A percentile compares a stretch with the other conserved stretches of the same genome.
Conservation (phyloP, 2,888 invertebrate genomes). For the Uropetala carovei region DNA sequence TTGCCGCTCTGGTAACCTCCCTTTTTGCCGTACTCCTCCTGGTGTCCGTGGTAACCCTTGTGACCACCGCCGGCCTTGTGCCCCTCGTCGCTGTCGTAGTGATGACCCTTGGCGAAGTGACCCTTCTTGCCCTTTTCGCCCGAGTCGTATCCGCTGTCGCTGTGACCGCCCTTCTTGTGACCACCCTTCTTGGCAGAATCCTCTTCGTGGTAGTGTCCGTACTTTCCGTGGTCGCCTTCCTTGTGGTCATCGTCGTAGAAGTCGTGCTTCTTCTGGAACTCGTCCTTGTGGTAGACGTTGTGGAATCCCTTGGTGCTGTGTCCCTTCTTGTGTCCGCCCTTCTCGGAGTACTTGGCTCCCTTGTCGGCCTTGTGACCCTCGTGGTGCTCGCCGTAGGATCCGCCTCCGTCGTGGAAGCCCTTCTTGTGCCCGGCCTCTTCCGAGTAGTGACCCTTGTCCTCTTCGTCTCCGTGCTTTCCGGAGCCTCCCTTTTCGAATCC, state of each 20-base stretch:
- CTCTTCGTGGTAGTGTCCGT: slow-evolving; percentile 78
- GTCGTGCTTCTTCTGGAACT: slow-evolving; percentile 86
- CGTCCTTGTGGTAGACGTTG: slow-evolving; percentile 86
- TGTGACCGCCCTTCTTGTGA: slow-evolving; percentile 78
- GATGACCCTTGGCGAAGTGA: slow-evolving; percentile 78
- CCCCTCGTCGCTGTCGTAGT: slow-evolving; percentile 77
- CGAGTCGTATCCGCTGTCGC: slow-evolving; percentile 77
- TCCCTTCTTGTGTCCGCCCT: slow-evolving; percentile 82
- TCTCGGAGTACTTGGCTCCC: slow-evolving; percentile 79
- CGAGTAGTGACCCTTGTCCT: slow-evolving; percentile 76
- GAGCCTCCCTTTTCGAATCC: slow-evolving; percentile 78
- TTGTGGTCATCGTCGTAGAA: slow-evolving; percentile 86
- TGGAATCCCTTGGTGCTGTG: slow-evolving; percentile 84
- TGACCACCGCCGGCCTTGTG: slow-evolving; percentile 79
- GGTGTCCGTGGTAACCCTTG: slow-evolving; percentile 78
- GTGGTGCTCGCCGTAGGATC: slow-evolving; percentile 78
- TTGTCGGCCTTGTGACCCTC: slow-evolving; percentile 77
- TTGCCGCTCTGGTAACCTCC: slow-evolving; percentile 76
- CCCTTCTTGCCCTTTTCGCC: slow-evolving; percentile 79
- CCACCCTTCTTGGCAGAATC: slow-evolving; percentile 78
- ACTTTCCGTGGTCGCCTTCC: slow-evolving; percentile 81
- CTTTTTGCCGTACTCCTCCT: slow-evolving; percentile 78
- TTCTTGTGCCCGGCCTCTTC: slow-evolving; percentile 78
- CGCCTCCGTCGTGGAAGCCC: slow-evolving; percentile 78
- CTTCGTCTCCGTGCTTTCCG: slow-evolving; percentile 78